Conservation (phyloP, 2,888 invertebrate genomes). For the Frankliniella fusca region DNA sequence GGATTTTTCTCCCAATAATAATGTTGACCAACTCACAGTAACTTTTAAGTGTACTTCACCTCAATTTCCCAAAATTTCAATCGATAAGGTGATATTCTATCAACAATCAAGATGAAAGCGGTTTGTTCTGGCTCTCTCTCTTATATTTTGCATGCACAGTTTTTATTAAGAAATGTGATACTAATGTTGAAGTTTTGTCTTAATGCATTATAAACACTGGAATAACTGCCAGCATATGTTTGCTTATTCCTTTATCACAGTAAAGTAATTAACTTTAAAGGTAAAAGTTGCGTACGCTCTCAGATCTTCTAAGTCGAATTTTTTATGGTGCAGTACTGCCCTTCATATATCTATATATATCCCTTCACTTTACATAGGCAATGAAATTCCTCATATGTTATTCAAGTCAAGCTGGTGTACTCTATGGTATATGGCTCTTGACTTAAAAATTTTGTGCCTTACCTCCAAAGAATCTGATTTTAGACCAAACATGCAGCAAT, state of each 20-base stretch:
- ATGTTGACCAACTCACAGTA: not conserved
- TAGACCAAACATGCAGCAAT: not conserved
- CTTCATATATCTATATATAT: not conserved
- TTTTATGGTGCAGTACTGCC: not conserved
- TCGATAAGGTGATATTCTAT: too few relatives aligned
- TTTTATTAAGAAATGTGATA: conserved; percentile 19
- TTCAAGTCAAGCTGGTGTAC: not conserved
- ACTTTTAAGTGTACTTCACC: too few relatives aligned
- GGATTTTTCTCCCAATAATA: not conserved
- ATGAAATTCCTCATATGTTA: not conserved
- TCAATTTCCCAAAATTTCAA: too few relatives aligned
- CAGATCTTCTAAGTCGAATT: not conserved
- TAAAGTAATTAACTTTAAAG: not conserved
- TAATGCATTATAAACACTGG: not conserved
- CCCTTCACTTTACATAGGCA: not conserved
- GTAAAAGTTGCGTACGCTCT: not conserved
- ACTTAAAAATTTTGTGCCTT: conserved; percentile 3
- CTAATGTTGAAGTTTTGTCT: conserved; percentile 17
- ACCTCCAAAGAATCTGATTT: conserved; percentile 3
- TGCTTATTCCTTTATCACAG: not conserved
- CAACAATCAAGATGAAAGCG: too few relatives aligned
- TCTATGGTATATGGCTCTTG: not conserved
- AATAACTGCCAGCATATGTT: not conserved
- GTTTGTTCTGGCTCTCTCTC: too few relatives aligned
- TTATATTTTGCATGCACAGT: conserved; percentile 16